Conservation (phyloP, 2,113 vertebrate species). For the Corythornis cristatus region DNA sequence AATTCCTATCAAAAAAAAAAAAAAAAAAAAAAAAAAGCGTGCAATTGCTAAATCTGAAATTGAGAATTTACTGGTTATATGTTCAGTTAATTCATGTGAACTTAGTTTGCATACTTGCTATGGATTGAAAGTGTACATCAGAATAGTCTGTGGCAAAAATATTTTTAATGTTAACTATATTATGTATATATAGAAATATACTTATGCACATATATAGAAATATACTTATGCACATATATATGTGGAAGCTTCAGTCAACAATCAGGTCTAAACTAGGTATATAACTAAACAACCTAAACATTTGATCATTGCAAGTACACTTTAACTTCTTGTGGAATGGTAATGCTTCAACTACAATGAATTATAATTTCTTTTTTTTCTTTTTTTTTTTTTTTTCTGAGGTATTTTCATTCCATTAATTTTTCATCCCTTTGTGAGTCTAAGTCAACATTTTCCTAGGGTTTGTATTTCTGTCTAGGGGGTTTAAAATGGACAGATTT, state of each 20-base stretch:
- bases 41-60: neutral
- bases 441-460: neutral
- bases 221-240: neutral
- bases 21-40: too few relatives aligned
- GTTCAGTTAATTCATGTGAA: neutral
- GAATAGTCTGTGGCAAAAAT: neutral
- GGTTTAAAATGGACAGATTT: conserved; percentile 1
- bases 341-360: neutral
- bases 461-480: neutral
- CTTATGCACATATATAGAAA: neutral
- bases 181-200: neutral
- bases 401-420: neutral
- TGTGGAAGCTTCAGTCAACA: neutral
- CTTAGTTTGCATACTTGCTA: neutral
- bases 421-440: neutral
- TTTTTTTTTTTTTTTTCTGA: neutral
- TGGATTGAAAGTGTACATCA: neutral
- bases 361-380: neutral
- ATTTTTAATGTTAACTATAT: neutral
- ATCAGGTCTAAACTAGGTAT: neutral
- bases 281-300: neutral
- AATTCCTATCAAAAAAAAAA: neutral
- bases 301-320: neutral
- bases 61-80: neutral
- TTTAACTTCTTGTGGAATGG: neutral